phyloP scores from a whole-genome alignment of 2,797 vertebrate species.

The Megalops cyprinoides region DNA sequence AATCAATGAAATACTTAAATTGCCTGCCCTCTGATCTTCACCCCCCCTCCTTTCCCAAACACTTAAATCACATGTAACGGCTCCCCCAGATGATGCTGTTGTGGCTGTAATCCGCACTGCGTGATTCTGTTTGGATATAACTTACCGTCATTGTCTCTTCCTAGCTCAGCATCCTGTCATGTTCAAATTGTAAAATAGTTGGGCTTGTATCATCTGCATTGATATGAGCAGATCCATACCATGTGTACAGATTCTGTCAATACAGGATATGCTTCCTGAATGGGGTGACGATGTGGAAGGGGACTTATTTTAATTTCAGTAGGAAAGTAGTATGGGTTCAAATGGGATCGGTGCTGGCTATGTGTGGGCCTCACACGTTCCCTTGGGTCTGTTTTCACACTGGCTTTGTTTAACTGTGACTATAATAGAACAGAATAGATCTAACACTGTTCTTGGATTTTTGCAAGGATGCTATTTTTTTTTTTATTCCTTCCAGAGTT shows the following conservation, averaged over 20 bases:
- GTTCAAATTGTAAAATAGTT: not conserved
- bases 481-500: constrained; percentile 27
- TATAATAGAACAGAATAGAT: constrained; percentile 38
- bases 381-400: constrained; percentile 33
- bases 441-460: constrained; percentile 3
- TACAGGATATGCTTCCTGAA: not conserved
- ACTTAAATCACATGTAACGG: constrained; percentile 21
- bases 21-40: constrained; percentile 45
- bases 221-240: not conserved
- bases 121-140: constrained; percentile 13
- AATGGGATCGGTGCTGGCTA: not conserved
- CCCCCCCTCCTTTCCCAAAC: constrained; percentile 29
- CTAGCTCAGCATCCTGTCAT: not conserved
- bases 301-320: too few species aligned
- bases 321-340: not conserved
- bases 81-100: constrained; percentile 19
- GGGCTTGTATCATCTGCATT: not conserved
- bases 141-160: constrained; percentile 14
- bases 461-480: not conserved
- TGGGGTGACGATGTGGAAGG: not conserved
- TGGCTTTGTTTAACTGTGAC: constrained; percentile 44
- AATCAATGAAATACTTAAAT: constrained; percentile 64
- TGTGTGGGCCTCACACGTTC: not conserved
- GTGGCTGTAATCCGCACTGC: constrained; percentile 28
- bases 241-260: not conserved